Conservation (phyloP, 37 sponge, comb jelly and placozoan genomes). For the Agelas oroides region DNA sequence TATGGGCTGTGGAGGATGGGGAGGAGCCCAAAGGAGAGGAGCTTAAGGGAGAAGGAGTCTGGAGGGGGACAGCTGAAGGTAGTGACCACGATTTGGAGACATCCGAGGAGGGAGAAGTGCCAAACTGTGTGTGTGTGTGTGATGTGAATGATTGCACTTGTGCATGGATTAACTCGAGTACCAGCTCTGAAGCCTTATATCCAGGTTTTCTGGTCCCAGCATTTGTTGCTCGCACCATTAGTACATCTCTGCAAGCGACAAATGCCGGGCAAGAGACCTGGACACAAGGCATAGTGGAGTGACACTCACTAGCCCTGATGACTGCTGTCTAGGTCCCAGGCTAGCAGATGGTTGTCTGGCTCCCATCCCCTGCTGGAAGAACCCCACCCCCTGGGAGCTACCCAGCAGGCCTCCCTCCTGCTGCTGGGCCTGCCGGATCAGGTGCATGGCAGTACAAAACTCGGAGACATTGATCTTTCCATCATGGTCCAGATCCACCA, state of each 20-base stretch:
- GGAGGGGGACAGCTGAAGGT: neutral
- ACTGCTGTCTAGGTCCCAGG: too few species aligned
- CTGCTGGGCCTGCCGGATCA: conserved; percentile 60
- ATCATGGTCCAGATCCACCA: conserved; percentile 65
- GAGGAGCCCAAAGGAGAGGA: neutral
- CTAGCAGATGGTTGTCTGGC: too few species aligned
- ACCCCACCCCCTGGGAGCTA: neutral
- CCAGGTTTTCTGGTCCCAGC: too few species aligned
- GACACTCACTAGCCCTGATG: too few species aligned
- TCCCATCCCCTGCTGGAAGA: neutral
- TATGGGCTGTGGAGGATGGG: neutral
- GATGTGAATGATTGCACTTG: neutral
- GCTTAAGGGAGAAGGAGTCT: neutral
- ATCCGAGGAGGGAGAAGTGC: neutral
- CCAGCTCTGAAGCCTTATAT: too few species aligned
- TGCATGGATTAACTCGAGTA: too few species aligned
- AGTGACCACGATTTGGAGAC: neutral
- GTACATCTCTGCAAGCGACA: too few species aligned
- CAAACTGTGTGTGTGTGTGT: neutral
- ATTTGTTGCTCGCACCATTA: too few species aligned
- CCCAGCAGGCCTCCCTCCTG: neutral
- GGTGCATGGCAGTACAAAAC: conserved; percentile 57
- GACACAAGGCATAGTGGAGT: too few species aligned
- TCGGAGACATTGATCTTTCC: conserved; percentile 65
- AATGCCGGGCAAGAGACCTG: too few species aligned